Percentiles rank a stretch among this genome's conserved stretches.
phyloP scores from a whole-genome alignment of 2,888 invertebrate genomes.

The Corbicula japonica region DNA sequence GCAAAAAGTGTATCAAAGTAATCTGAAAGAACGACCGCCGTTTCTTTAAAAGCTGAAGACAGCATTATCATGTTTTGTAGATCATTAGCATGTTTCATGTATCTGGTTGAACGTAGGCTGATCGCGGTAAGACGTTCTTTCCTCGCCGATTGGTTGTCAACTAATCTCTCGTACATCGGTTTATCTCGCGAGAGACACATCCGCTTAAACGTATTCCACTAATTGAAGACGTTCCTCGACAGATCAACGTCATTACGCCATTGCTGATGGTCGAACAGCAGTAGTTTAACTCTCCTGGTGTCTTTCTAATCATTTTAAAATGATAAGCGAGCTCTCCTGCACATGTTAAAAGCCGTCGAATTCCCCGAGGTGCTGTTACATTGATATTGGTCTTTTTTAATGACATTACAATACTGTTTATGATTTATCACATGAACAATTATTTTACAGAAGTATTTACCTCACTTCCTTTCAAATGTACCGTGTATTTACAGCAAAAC shows the following conservation, averaged over 20 bases:
- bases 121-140: background rate
- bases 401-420: background rate
- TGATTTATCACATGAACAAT: constrained; percentile 3
- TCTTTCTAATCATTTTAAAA: constrained; percentile 5
- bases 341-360: background rate
- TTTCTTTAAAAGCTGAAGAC: too few species aligned
- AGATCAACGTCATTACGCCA: background rate
- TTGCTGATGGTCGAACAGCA: constrained; percentile 1
- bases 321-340: background rate
- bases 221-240: constrained; percentile 14
- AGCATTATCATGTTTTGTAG: background rate
- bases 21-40: too few species aligned
- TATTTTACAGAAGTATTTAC: constrained; percentile 20
- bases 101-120: background rate
- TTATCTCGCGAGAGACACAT: constrained; percentile 9
- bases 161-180: too few species aligned
- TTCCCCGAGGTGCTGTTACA: background rate
- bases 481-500: too few species aligned
- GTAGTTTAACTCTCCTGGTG: background rate
- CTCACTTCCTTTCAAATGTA: too few species aligned
- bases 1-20: too few species aligned
- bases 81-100: constrained; percentile 13
- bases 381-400: constrained; percentile 6
- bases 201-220: background rate
- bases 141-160: constrained; percentile 14